These are phyloP conservation scores for Penaeus monodon DNA, from an alignment of 2,888 invertebrate genomes.

Conservation along the genomic window DNA sequence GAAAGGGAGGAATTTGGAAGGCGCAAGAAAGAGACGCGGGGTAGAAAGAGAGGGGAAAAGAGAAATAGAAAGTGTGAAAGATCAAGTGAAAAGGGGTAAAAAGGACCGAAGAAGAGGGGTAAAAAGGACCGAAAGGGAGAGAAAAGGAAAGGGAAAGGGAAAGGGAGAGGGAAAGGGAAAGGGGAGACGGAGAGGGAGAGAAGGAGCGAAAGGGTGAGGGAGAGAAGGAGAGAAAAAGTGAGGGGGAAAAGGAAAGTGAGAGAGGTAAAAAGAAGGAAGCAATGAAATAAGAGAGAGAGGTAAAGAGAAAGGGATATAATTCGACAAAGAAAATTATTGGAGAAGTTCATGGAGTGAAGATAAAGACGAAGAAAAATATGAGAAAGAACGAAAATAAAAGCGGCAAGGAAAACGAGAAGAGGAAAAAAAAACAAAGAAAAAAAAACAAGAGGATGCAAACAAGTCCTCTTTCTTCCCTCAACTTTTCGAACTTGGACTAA, in stretches of 20 bases:
- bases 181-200: background rate
- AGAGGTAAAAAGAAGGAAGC: too few relatives aligned
- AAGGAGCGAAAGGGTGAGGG: background rate
- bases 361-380: background rate
- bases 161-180: background rate
- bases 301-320: too few relatives aligned
- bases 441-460: background rate
- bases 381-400: background rate
- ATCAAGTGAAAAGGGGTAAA: background rate
- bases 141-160: background rate
- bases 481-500: too few relatives aligned
- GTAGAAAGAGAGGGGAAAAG: conserved; percentile 7
- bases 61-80: background rate
- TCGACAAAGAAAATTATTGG: too few relatives aligned
- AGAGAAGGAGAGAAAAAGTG: background rate
- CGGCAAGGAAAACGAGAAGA: background rate
- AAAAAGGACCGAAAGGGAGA: background rate
- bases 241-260: background rate
- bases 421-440: background rate
- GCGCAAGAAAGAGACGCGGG: background rate
- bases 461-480: too few relatives aligned
- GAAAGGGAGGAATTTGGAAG: background rate
- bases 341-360: background rate
- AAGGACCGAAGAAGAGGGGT: background rate
- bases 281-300: too few relatives aligned